Percentiles rank a stretch among this genome's conserved stretches.
Evolutionary conservation across 2,888 invertebrate genomes (phyloP).

Genomic region (Rhingia campestris): DNA sequence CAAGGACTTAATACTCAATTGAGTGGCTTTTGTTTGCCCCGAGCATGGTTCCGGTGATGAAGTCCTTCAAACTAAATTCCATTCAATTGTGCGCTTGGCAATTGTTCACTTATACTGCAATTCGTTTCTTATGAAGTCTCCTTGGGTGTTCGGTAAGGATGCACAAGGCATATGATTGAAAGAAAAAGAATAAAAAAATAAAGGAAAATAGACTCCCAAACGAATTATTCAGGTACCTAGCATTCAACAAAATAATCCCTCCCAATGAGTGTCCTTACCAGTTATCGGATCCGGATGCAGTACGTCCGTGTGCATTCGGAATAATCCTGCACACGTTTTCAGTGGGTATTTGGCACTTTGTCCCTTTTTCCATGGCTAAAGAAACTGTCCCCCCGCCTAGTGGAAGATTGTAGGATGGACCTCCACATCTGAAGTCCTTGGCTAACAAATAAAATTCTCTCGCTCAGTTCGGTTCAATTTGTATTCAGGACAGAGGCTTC

Average conservation of each 20-base stretch:
- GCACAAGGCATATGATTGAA: slow-evolving; percentile 43
- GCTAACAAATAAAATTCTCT: slow-evolving; percentile 64
- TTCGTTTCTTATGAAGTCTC: slow-evolving; percentile 3
- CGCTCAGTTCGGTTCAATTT: slow-evolving; percentile 66
- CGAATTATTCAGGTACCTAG: slow-evolving; percentile 54
- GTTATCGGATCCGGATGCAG: background rate
- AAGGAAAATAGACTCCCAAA: background rate
- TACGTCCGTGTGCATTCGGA: slow-evolving; percentile 58
- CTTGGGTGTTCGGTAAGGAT: background rate
- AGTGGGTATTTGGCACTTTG: slow-evolving; percentile 60
- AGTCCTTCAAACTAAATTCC: slow-evolving; percentile 54
- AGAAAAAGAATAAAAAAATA: slow-evolving; percentile 8
- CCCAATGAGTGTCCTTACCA: slow-evolving; percentile 37
- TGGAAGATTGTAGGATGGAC: background rate
- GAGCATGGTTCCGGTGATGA: slow-evolving; percentile 30
- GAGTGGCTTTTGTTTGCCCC: slow-evolving; percentile 34
- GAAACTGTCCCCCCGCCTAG: background rate
- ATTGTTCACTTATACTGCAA: slow-evolving; percentile 8
- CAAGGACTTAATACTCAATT: slow-evolving; percentile 12
- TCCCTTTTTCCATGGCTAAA: slow-evolving; percentile 22
- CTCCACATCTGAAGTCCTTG: slow-evolving; percentile 47
- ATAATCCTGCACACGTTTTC: slow-evolving; percentile 63
- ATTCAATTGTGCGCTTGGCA: slow-evolving; percentile 47
- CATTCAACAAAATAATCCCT: slow-evolving; percentile 60
- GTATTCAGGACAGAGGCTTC: slow-evolving; percentile 71